phyloP scores from a whole-genome alignment of 2,797 vertebrate species.

The Nyctalus aviator region DNA sequence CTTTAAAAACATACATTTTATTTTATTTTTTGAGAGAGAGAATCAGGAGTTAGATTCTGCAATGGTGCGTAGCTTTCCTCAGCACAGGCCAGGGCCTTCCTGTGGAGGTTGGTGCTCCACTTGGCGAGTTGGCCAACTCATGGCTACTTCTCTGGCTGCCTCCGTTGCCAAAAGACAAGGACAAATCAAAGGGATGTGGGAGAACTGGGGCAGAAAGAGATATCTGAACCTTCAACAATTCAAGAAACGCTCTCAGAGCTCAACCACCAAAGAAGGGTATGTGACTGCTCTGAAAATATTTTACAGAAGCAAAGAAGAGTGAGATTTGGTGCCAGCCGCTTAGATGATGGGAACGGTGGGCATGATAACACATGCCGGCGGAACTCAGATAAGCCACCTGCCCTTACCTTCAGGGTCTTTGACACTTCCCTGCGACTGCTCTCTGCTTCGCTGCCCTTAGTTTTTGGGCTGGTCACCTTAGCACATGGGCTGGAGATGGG shows the following conservation, averaged over 20 bases:
- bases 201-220: background rate
- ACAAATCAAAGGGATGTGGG: background rate
- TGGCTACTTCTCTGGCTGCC: background rate
- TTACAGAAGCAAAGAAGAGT: background rate
- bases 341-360: background rate
- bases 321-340: background rate
- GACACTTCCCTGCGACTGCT: background rate
- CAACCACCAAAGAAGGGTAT: background rate
- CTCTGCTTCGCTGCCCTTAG: background rate
- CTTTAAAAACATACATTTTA: no score
- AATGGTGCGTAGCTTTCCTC: background rate
- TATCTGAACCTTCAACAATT: background rate
- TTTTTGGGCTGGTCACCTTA: background rate
- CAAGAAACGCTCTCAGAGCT: background rate
- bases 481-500: background rate
- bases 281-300: background rate
- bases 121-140: background rate
- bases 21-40: background rate
- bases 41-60: background rate
- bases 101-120: background rate
- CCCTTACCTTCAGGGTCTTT: background rate
- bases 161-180: background rate
- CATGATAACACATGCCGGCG: background rate
- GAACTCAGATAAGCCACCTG: background rate
- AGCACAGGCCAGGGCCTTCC: background rate